Evolutionary conservation across 2,888 invertebrate genomes (phyloP).

Genomic region (Tipula confusa): DNA sequence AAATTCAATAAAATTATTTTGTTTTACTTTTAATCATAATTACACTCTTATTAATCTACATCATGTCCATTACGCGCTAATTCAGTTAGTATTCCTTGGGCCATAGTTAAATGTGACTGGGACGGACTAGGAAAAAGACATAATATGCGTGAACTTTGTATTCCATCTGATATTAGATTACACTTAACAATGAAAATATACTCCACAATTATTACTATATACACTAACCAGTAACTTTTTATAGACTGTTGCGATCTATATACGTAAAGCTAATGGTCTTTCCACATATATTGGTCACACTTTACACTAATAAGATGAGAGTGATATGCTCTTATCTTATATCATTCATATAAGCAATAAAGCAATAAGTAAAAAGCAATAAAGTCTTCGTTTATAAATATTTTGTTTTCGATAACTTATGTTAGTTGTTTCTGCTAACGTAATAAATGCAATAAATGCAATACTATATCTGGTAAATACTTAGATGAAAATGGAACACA

Average conservation of each 20-base stretch:
- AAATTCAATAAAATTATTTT: not conserved
- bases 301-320: not conserved
- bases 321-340: no score
- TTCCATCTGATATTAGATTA: not conserved
- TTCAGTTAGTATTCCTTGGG: conserved; percentile 40
- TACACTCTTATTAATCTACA: conserved; percentile 41
- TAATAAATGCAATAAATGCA: no score
- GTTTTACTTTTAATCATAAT: not conserved
- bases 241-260: not conserved
- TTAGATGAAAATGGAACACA: no score
- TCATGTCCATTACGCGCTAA: conserved; percentile 44
- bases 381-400: no score
- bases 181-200: not conserved
- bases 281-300: not conserved
- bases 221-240: not conserved
- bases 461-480: no score
- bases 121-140: conserved; percentile 41
- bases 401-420: no score
- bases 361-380: no score
- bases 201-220: not conserved
- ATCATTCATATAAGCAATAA: no score
- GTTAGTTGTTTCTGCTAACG: no score
- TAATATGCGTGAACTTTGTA: conserved; percentile 40
- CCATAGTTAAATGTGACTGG: conserved; percentile 43
- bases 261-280: no score